Percentiles rank a stretch among this genome's conserved stretches.
phyloP scores from a whole-genome alignment of 2,797 vertebrate genomes.

The Malurus leucopterus region DNA sequence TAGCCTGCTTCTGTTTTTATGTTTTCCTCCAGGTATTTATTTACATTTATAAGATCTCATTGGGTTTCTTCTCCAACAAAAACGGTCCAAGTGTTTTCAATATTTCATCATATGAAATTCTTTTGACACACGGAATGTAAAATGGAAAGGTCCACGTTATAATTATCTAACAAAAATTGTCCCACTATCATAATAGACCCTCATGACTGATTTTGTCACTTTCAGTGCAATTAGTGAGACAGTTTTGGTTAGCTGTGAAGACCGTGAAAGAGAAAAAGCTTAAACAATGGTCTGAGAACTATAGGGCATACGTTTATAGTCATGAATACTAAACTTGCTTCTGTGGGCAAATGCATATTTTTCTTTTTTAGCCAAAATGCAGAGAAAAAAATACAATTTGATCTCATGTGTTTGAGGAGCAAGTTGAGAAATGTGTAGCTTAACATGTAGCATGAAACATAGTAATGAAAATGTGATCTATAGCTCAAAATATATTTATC shows the following conservation, averaged over 20 bases:
- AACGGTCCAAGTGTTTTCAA: accelerated
- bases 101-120: neutral
- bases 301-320: neutral
- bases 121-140: neutral
- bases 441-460: neutral
- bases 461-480: neutral
- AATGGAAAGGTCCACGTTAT: accelerated
- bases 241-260: neutral
- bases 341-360: neutral
- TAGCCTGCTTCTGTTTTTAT: neutral
- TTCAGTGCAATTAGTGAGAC: neutral
- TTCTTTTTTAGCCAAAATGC: neutral
- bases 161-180: neutral
- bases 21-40: neutral
- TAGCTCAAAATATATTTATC: neutral
- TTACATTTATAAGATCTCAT: neutral
- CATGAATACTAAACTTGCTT: neutral
- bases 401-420: neutral
- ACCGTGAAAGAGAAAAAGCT: neutral
- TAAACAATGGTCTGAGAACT: neutral
- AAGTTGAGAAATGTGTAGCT: neutral
- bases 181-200: neutral
- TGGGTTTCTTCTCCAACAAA: neutral
- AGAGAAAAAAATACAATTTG: neutral
- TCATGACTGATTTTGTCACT: neutral